Percentiles rank a stretch among this genome's conserved stretches.
phyloP scores from a whole-genome alignment of 2,888 invertebrate species.

The Aleiodes alternator region DNA sequence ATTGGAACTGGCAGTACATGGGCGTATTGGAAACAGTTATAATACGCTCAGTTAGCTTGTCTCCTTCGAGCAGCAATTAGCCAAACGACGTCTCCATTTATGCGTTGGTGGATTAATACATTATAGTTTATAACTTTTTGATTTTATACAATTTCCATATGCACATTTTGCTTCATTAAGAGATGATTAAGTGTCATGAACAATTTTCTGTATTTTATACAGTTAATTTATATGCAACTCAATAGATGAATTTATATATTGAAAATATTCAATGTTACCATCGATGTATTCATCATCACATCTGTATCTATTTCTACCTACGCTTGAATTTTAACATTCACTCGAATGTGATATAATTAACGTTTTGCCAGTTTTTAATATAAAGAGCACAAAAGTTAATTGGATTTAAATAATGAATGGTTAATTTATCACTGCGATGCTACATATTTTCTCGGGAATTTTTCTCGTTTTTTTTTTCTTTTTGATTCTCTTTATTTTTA shows the following conservation, averaged over 20 bases:
- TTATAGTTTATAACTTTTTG: slow-evolving; percentile 50
- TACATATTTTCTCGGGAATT: too few species aligned
- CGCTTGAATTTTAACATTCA: too few species aligned
- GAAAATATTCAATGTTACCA: slow-evolving; percentile 18
- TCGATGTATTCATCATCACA: slow-evolving; percentile 4
- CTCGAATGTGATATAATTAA: neutral
- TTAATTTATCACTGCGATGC: too few species aligned
- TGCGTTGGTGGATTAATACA: slow-evolving; percentile 47
- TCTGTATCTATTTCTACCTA: neutral
- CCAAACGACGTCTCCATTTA: slow-evolving; percentile 66
- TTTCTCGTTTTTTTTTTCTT: neutral
- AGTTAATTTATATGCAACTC: slow-evolving; percentile 8
- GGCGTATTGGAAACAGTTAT: slow-evolving; percentile 4
- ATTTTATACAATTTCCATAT: neutral
- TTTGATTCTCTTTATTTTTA: too few species aligned
- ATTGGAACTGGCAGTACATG: slow-evolving; percentile 33
- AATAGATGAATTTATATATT: slow-evolving; percentile 13
- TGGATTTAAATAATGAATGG: slow-evolving; percentile 49
- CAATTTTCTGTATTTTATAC: slow-evolving; percentile 10
- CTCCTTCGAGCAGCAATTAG: slow-evolving; percentile 62
- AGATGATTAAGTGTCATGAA: slow-evolving; percentile 62
- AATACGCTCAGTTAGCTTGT: slow-evolving; percentile 21
- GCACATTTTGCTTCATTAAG: slow-evolving; percentile 63
- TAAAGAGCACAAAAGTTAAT: slow-evolving; percentile 52
- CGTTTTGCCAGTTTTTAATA: slow-evolving; percentile 45